Evolutionary conservation across 2,797 vertebrate species (phyloP), one percentile per base, ranked within the genome.

Genomic region (Enteromius paludinosus): DNA sequence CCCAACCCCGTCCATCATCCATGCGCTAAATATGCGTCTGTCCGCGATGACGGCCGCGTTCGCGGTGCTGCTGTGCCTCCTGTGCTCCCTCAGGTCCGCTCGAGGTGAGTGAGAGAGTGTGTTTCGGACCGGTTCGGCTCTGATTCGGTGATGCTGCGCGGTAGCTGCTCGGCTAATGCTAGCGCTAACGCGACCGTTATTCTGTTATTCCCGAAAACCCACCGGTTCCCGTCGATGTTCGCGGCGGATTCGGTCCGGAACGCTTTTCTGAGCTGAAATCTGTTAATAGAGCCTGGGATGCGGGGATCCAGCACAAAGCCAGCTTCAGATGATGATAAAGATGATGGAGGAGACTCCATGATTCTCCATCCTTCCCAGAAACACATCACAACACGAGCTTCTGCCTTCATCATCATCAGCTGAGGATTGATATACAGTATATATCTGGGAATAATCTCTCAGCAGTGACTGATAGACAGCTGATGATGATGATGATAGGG

Each of bases 11-110:
- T 92, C 88, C 90, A 90, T 89, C 56, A 85, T 93, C 94, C 93
- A 93, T 94, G 92, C 87, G 90, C 85, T 92, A 93, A 93, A 91
- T 87, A 95, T 95, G 94, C 92, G 91, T 90, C 85, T 93, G 84
- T 79, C 92, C 88, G 90, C 90, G 77, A 91, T 92, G 92, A 88
- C 93, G 82, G 89, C 91, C 78, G 87, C 93, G 10, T 23, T 76
- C 7, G 3, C 62, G 61, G 90, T 92, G 90, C 82, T 94, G 83
- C 86, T 93, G 84, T 88, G 93, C 85, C 82, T 93, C 84, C 88
- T 86, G 11, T 93, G 70, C 71, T 86, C 92, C 30, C 77, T 92
- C 35, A 88, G 89, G 85, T 78, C 79, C 89, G 90, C 91, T 70
- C 90, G 91, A 92, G 94, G 94, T 95, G 91, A 94, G 94, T 91